These are phyloP conservation scores for Siniperca knerii DNA, from an alignment of 2,113 vertebrate genomes.

Conservation along the genomic window DNA sequence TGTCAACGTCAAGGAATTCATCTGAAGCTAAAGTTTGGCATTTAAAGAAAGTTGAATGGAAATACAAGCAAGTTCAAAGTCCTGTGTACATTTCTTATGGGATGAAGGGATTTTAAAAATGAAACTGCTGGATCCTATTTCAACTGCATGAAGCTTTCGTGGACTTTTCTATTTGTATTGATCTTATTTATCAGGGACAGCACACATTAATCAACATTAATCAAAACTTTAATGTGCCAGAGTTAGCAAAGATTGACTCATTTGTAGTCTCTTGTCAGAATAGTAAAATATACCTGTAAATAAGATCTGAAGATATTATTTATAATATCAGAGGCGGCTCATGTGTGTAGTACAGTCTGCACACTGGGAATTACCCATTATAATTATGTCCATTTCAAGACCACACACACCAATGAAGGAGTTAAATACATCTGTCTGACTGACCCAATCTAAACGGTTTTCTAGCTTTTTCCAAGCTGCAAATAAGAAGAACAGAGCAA, in stretches of 20 bases:
- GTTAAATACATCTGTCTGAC: neutral
- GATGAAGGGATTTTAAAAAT: neutral
- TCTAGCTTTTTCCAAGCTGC: neutral
- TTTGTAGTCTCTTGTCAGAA: neutral
- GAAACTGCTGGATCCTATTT: neutral
- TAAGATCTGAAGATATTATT: neutral
- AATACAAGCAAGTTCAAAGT: neutral
- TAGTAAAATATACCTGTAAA: neutral
- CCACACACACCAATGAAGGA: too few relatives aligned
- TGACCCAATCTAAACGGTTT: neutral
- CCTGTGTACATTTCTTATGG: neutral
- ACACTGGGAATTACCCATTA: neutral
- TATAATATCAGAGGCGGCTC: too few relatives aligned
- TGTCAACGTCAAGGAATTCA: neutral
- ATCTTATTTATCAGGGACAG: neutral
- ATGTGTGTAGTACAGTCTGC: neutral
- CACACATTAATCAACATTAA: neutral
- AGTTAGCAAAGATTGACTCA: neutral
- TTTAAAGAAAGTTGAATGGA: neutral
- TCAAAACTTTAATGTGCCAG: neutral
- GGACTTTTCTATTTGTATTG: neutral
- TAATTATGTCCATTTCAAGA: neutral
- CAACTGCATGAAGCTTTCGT: neutral
- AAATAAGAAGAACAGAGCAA: neutral
- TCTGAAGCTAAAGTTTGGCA: neutral